Evolutionary conservation across 2,113 vertebrate species (phyloP).

Genomic region (Motacilla tschutschensis): DNA sequence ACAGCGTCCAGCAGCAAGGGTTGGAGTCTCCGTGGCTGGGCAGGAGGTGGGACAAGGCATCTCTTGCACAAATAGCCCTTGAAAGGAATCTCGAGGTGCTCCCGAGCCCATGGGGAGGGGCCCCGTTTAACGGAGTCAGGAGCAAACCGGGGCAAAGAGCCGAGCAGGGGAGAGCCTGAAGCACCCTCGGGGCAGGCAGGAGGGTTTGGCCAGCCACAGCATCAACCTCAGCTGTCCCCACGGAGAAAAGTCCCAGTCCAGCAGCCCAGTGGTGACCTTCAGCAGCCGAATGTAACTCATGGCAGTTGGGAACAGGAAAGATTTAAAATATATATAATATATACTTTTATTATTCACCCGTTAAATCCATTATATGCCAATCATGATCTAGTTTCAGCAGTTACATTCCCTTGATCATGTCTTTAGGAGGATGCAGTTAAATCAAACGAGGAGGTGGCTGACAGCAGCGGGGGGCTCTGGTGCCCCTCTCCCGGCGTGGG

Average conservation of each 20-base stretch:
- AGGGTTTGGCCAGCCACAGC: not conserved
- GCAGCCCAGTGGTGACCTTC: not conserved
- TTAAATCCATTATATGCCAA: slow-evolving; percentile 80
- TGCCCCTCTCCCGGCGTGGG: slow-evolving; percentile 9
- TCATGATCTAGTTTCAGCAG: slow-evolving; percentile 75
- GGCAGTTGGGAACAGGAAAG: slow-evolving; percentile 69
- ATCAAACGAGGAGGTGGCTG: slow-evolving; percentile 51
- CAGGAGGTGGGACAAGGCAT: slow-evolving; percentile 39
- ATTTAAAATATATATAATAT: slow-evolving; percentile 83
- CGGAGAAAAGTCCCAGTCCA: not conserved
- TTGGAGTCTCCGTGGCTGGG: not conserved
- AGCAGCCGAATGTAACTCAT: slow-evolving; percentile 22
- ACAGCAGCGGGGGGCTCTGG: not conserved
- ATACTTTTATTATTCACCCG: slow-evolving; percentile 85
- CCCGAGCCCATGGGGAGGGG: accelerated
- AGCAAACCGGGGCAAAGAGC: not conserved
- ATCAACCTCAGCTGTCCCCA: not conserved
- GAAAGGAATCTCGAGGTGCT: not conserved
- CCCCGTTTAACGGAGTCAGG: not conserved
- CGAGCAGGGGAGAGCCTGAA: not conserved
- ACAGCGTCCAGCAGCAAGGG: not conserved
- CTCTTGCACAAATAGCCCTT: slow-evolving; percentile 49
- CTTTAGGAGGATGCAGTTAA: slow-evolving; percentile 66
- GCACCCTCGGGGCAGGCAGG: not conserved
- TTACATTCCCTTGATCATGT: slow-evolving; percentile 75